These are phyloP conservation scores for Spheniscus humboldti DNA, from an alignment of 2,797 vertebrate species.

Conservation along the genomic window DNA sequence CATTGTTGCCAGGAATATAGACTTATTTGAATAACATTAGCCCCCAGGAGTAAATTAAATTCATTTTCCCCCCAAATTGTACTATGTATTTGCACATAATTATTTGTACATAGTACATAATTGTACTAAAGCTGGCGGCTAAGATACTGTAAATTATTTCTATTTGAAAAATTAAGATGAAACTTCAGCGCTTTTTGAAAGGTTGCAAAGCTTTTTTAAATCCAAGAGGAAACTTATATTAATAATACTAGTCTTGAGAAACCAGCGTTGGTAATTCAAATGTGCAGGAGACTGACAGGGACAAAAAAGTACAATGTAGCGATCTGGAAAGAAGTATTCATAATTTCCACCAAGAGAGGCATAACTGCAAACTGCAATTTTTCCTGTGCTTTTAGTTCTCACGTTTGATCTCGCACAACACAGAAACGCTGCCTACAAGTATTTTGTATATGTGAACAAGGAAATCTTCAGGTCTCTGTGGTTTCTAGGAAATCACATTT, in stretches of 20 bases:
- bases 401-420: background rate
- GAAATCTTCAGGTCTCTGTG: background rate
- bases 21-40: background rate
- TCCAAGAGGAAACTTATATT: background rate
- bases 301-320: too few relatives aligned
- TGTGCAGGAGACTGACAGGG: background rate
- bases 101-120: background rate
- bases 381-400: background rate
- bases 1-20: background rate
- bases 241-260: background rate
- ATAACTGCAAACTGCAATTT: background rate
- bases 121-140: background rate
- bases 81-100: background rate
- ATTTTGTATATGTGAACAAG: background rate
- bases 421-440: background rate
- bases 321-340: background rate
- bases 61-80: background rate
- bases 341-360: background rate
- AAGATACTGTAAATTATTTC: background rate
- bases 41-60: background rate
- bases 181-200: background rate
- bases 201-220: background rate
- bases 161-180: background rate
- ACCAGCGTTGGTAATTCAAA: background rate
- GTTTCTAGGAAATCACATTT: background rate